Conservation (phyloP, 2,113 vertebrate genomes). For the Osmerus eperlanus region DNA sequence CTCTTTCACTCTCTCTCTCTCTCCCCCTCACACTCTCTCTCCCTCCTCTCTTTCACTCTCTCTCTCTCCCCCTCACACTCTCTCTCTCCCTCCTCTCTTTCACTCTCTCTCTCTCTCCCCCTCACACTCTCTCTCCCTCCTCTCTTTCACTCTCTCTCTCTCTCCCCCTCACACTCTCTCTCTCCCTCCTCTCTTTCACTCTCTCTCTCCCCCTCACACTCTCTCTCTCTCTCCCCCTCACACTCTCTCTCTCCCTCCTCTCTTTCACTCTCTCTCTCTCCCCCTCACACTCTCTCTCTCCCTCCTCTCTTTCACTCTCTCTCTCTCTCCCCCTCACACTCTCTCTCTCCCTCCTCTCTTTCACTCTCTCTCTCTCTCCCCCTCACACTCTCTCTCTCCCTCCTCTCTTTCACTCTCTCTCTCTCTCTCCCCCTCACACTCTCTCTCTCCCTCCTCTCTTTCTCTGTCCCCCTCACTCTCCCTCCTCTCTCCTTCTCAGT, state of each 20-base stretch:
- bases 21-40: neutral
- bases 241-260: neutral
- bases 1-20: neutral
- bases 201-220: neutral
- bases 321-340: neutral
- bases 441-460: neutral
- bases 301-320: neutral
- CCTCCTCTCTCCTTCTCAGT: slow-evolving; percentile 1
- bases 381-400: neutral
- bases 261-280: no score
- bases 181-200: slow-evolving; percentile 2
- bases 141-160: neutral
- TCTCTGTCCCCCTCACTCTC: neutral
- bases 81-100: neutral
- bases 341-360: neutral
- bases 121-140: neutral
- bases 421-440: neutral
- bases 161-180: neutral
- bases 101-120: neutral
- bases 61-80: no score
- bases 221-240: neutral
- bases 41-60: slow-evolving; percentile 1
- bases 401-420: neutral
- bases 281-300: neutral
- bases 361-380: no score